phyloP scores from a whole-genome alignment of 2,797 vertebrate species.

The Falco berigora region DNA sequence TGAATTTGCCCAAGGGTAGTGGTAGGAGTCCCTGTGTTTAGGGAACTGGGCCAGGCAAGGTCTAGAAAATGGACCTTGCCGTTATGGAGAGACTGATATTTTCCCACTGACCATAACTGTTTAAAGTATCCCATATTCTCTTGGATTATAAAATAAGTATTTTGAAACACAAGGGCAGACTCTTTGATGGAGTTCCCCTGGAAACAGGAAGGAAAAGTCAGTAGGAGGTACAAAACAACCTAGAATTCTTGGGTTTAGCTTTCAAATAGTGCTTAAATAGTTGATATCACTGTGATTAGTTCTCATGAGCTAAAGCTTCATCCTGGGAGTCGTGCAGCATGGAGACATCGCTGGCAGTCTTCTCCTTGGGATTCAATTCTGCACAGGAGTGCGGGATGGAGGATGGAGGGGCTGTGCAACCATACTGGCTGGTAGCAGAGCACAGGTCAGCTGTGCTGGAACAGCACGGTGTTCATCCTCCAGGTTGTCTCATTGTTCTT shows the following conservation, averaged over 20 bases:
- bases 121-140: background rate
- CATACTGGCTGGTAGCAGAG: background rate
- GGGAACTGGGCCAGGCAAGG: background rate
- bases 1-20: background rate
- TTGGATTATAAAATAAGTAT: background rate
- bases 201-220: background rate
- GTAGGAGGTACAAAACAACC: background rate
- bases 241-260: background rate
- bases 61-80: background rate
- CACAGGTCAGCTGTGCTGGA: background rate
- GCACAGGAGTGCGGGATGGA: accelerated
- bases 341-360: background rate
- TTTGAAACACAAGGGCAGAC: background rate
- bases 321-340: background rate
- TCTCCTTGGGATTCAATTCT: background rate
- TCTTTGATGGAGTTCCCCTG: background rate
- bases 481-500: background rate
- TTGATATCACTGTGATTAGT: background rate
- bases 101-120: background rate
- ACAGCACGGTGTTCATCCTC: background rate
- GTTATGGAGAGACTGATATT: background rate
- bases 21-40: background rate
- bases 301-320: background rate
- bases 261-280: background rate
- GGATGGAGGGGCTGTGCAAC: background rate